Percentiles rank a stretch among this genome's conserved stretches.
Conservation (phyloP, 2,888 invertebrate species). For the Euzophera pinguis region DNA sequence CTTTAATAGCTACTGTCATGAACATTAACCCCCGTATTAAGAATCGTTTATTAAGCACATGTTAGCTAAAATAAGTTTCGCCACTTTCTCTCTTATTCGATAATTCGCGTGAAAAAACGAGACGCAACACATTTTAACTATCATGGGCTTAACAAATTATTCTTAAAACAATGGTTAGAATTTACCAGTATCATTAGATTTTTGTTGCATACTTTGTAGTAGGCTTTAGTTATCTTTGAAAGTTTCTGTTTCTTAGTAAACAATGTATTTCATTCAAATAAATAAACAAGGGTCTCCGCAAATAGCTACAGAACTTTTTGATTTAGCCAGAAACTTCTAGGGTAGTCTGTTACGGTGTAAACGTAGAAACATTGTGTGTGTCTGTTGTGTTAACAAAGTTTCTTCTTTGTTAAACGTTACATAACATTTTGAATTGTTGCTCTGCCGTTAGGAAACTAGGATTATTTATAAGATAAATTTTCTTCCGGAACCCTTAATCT, state of each 20-base stretch:
- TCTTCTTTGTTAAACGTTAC: not conserved
- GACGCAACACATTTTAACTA: no score
- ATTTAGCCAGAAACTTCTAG: not conserved
- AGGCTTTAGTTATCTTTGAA: not conserved
- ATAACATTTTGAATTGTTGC: not conserved
- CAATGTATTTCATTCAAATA: not conserved
- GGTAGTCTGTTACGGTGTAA: not conserved
- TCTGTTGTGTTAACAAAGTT: not conserved
- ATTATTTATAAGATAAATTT: no score
- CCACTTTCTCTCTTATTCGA: no score
- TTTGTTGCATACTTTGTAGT: not conserved
- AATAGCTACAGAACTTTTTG: not conserved
- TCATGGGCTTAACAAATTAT: no score
- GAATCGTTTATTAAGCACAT: no score
- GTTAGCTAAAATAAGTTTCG: no score
- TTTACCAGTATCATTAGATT: not conserved
- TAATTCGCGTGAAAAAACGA: no score
- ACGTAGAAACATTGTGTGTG: not conserved
- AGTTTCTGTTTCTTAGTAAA: not conserved
- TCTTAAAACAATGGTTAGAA: no score
- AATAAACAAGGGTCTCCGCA: not conserved
- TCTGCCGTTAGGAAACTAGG: no score
- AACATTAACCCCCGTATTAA: no score
- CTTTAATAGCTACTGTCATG: no score
- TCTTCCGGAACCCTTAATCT: no score